Evolutionary conservation across 2,113 vertebrate genomes (phyloP), one percentile per base, ranked within the genome.

Genomic region (Pachyramphus minor): DNA sequence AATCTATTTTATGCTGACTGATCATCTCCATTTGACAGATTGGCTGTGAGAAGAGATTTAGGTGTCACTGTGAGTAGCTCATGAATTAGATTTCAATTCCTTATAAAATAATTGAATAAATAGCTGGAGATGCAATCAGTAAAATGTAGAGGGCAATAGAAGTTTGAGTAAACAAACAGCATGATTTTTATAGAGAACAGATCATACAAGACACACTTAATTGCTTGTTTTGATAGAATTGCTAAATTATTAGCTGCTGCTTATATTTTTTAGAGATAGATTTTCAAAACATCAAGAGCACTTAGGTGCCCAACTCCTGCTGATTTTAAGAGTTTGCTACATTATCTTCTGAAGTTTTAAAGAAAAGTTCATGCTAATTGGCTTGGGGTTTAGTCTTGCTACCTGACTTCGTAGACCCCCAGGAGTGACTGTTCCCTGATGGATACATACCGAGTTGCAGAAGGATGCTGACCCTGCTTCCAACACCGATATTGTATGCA

Each of bases 141-240:
- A 84, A 96, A 92, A 66, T 93, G 60, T 77, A 79, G 92, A 94
- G 56, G 23, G 58, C 84, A 96, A 96, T 89, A 89, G 73, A 93
- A 94, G 39, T 84, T 94, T 72, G 76, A 47, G 49, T 93, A 97
- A 97, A 96, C 62, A 95, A 93, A n/a, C 95, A 96, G 90, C 90
- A 55, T 94, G 96, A 77, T 90, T 93, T 93, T 96, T 93, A 93
- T 89, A 69, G 88, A 81, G 79, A 93, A 93, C 79, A 96, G 96
- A 94, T 95, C 92, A 96, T 72, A 79, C 85, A 92, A 93, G 92
- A 82, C 96, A 94, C n/a, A 44, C 41, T 94, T 96, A 96, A 96
- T 94, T 92, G 87, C 79, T 86, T 92, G 83, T 89, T 95, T 94
- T 94, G 93, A 89, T 92, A 76, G 83, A 94, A 93, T 92, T 96